These are phyloP conservation scores for Todiramphus chloris DNA, from an alignment of 2,113 vertebrate species.

Conservation along the genomic window DNA sequence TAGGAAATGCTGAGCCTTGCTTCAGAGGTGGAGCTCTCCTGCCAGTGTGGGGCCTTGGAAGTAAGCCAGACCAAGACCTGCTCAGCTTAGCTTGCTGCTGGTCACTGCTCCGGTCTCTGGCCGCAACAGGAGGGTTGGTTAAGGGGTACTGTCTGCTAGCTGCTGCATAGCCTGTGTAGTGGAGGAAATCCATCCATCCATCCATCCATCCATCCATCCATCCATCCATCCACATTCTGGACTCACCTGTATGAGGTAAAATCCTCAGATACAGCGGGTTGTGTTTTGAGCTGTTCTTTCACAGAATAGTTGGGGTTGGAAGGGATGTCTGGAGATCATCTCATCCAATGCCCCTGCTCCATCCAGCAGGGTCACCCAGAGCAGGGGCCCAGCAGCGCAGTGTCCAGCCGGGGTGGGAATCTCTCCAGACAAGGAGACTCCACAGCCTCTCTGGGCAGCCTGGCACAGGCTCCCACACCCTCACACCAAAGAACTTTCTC, in stretches of 20 bases:
- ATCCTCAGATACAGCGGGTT: not conserved
- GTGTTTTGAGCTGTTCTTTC: not conserved
- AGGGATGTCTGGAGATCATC: not conserved
- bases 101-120: not conserved
- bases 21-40: conserved; percentile 43
- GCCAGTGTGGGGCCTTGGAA: not conserved
- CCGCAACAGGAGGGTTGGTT: not conserved
- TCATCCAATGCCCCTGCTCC: not conserved
- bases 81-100: not conserved
- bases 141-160: not conserved
- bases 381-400: not conserved
- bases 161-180: not conserved
- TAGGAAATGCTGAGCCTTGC: conserved; percentile 45
- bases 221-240: not conserved
- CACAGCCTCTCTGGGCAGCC: not conserved
- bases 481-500: not conserved
- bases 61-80: not conserved
- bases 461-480: not conserved
- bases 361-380: not conserved
- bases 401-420: not conserved
- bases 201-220: not conserved
- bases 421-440: not conserved
- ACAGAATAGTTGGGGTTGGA: not conserved
- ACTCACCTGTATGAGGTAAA: not conserved
- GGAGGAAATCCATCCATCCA: not conserved